These are phyloP conservation scores for Volucella inflata DNA, from an alignment of 2,888 invertebrate species.

Conservation along the genomic window DNA sequence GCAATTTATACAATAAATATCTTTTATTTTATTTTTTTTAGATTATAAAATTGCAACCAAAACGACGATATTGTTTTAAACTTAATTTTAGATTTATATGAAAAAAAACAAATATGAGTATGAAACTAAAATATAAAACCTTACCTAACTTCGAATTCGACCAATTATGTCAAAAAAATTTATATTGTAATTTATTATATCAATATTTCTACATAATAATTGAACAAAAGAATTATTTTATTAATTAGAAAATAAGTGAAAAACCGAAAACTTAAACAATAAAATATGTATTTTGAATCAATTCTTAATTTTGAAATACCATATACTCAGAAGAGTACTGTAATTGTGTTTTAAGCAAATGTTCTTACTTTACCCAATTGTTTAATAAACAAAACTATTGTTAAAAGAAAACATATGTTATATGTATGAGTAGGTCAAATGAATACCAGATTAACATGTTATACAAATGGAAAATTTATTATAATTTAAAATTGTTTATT, in stretches of 20 bases:
- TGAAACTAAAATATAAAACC: slow-evolving; percentile 10
- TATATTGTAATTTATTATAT: slow-evolving; percentile 16
- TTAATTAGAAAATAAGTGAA: slow-evolving; percentile 27
- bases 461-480: neutral
- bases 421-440: slow-evolving; percentile 3
- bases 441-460: slow-evolving; percentile 17
- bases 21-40: neutral
- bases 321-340: neutral
- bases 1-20: slow-evolving; percentile 5
- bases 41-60: slow-evolving; percentile 38
- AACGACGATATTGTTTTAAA: slow-evolving; percentile 54
- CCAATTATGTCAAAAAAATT: slow-evolving; percentile 55
- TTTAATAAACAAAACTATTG: neutral
- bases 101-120: neutral
- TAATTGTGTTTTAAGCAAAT: neutral
- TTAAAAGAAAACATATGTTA: neutral
- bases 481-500: slow-evolving; percentile 19
- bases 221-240: slow-evolving; percentile 23
- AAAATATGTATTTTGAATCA: neutral
- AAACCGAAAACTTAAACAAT: slow-evolving; percentile 31
- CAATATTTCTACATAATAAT: slow-evolving; percentile 15
- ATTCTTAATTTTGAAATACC: slow-evolving; percentile 10
- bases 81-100: slow-evolving; percentile 23
- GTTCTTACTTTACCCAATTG: neutral
- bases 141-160: slow-evolving; percentile 48